Evolutionary conservation across 2,113 vertebrate genomes (phyloP), one percentile per base, ranked within the genome.

Genomic region (Sardina pilchardus): DNA sequence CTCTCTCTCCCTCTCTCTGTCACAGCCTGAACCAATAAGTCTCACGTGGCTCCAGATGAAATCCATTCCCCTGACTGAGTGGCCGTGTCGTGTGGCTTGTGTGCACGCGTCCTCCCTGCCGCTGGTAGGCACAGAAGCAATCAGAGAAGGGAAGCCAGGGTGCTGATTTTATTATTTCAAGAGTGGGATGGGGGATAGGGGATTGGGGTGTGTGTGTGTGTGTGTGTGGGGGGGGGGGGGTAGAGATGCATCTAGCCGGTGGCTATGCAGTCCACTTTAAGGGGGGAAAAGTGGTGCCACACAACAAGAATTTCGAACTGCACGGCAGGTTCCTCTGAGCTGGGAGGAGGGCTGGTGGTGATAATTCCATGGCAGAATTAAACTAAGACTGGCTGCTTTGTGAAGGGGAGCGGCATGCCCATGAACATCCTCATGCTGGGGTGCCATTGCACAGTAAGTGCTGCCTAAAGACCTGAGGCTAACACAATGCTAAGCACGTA

Each of bases 161-260:
- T 71, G 75, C 84, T 87, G 85, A 87, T 87, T 85, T 86, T 80
- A 86, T n/a, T 71, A 87, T 48, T 88, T 84, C 48, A 84, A 16
- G 17, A 47, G 42, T 78, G 71, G 14, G 34, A 17, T 67, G 36
- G 6, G 21, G 26, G 42, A 12, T 56, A 19, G 16, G 1, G 56
- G n/a, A n/a, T n/a, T n/a, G n/a, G n/a, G 4, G 14, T 56, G 53
- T 56, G 53, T 56, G 53, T 56, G 53, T 56, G 50, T 56, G 53
- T 63, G 59, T 26, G 59, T 63, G 63, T n/a, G n/a, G n/a, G n/a
- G n/a, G n/a, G n/a, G n/a, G n/a, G n/a, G n/a, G n/a, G n/a, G n/a
- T 1, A 30, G 63, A 3, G 45, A 81, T 48, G 30, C 82, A 85
- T 82, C 53, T 59, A 56, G 82, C 82, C 83, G 19, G 39, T 87